Conservation (phyloP, 2,113 vertebrate genomes). For the Entelurus aequoreus region DNA sequence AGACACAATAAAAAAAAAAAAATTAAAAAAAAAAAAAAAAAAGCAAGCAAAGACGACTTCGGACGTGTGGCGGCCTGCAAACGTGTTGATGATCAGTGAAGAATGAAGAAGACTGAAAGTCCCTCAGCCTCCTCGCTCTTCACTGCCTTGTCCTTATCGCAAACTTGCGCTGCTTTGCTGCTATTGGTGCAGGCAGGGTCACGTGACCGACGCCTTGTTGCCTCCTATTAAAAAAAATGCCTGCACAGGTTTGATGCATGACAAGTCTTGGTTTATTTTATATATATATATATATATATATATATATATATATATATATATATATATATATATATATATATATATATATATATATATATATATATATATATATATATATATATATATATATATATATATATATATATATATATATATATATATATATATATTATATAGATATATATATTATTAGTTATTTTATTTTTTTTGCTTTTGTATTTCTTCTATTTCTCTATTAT, state of each 20-base stretch:
- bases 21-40: background rate
- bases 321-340: no score
- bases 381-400: no score
- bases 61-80: no score
- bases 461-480: no score
- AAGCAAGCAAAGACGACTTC: no score
- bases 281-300: background rate
- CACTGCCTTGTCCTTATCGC: conserved; percentile 49
- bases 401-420: no score
- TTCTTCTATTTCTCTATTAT: no score
- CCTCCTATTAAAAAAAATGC: conserved; percentile 28
- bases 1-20: background rate
- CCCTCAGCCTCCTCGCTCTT: conserved; percentile 33
- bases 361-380: no score
- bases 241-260: conserved; percentile 18
- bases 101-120: conserved; percentile 41
- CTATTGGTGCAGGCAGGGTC: conserved; percentile 55
- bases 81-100: conserved; percentile 14
- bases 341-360: no score
- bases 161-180: conserved; percentile 15
- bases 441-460: no score
- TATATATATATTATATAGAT: no score
- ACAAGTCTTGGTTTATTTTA: background rate
- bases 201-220: conserved; percentile 54
- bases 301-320: background rate